Conservation (phyloP, 2,888 invertebrate species). For the Saturnia pavonia region DNA sequence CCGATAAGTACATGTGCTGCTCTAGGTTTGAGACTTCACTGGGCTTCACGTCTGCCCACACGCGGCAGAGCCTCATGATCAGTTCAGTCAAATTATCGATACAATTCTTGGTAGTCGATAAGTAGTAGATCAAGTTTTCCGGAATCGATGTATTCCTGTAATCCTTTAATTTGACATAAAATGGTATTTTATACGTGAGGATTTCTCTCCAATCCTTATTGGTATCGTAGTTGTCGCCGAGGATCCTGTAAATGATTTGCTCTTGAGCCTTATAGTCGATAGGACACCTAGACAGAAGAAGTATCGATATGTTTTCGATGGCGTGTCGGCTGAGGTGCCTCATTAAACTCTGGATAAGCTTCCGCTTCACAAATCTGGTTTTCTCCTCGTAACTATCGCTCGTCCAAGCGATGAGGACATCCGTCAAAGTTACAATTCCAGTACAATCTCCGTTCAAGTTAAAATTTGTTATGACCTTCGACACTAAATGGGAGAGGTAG, state of each 20-base stretch:
- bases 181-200: constrained; percentile 69
- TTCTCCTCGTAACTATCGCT: constrained; percentile 46
- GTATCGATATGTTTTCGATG: constrained; percentile 80
- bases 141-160: constrained; percentile 78
- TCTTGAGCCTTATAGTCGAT: constrained; percentile 62
- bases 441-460: constrained; percentile 68
- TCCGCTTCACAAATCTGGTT: constrained; percentile 60
- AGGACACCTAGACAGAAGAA: constrained; percentile 78
- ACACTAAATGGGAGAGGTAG: constrained; percentile 80
- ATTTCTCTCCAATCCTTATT: constrained; percentile 85
- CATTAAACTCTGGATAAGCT: constrained; percentile 77
- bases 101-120: constrained; percentile 67
- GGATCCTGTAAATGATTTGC: constrained; percentile 69
- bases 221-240: constrained; percentile 75
- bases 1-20: constrained; percentile 87
- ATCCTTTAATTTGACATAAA: constrained; percentile 78
- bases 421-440: constrained; percentile 76
- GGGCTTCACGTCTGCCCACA: constrained; percentile 86
- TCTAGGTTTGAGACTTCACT: constrained; percentile 83
- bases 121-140: constrained; percentile 83
- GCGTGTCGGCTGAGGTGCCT: constrained; percentile 80
- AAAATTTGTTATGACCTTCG: constrained; percentile 83
- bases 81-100: constrained; percentile 60
- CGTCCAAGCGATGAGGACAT: constrained; percentile 80
- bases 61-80: constrained; percentile 78